Conservation (phyloP, 2,113 vertebrate species). For the Serinus canaria region DNA sequence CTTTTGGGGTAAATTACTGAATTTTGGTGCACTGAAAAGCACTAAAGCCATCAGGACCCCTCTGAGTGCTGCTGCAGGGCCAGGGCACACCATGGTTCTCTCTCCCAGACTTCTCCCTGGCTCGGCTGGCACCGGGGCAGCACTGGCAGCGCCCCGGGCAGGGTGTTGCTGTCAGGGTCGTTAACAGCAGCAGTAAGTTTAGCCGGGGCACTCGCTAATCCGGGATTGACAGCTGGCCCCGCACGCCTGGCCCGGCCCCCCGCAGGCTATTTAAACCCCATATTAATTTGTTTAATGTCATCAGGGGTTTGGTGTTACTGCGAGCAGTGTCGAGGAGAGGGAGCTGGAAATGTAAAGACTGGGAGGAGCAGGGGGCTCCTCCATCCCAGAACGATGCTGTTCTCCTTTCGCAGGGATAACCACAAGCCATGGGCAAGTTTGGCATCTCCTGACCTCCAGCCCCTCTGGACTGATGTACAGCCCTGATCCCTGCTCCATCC, state of each 20-base stretch:
- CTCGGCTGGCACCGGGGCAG: not conserved
- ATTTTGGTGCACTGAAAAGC: not conserved
- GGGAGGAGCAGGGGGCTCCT: not conserved
- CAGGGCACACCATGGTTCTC: not conserved
- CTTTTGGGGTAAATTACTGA: not conserved
- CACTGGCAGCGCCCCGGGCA: not conserved
- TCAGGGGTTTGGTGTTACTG: not conserved
- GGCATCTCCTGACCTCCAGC: not conserved
- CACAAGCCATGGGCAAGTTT: not conserved
- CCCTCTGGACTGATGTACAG: accelerated
- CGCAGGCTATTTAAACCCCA: constrained; percentile 46
- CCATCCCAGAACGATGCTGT: not conserved
- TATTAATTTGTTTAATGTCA: constrained; percentile 63
- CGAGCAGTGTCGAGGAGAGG: not conserved
- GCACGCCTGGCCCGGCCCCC: not conserved
- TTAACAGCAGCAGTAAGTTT: constrained; percentile 4
- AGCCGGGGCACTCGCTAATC: constrained; percentile 7
- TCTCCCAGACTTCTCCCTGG: not conserved
- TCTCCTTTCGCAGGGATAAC: not conserved
- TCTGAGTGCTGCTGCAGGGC: accelerated
- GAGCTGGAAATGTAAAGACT: not conserved
- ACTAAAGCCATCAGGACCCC: not conserved
- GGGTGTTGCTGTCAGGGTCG: not conserved
- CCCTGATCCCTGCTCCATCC: not conserved
- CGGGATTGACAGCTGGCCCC: constrained; percentile 40